phyloP scores from a whole-genome alignment of 2,113 vertebrate genomes.

The Peromyscus leucopus region DNA sequence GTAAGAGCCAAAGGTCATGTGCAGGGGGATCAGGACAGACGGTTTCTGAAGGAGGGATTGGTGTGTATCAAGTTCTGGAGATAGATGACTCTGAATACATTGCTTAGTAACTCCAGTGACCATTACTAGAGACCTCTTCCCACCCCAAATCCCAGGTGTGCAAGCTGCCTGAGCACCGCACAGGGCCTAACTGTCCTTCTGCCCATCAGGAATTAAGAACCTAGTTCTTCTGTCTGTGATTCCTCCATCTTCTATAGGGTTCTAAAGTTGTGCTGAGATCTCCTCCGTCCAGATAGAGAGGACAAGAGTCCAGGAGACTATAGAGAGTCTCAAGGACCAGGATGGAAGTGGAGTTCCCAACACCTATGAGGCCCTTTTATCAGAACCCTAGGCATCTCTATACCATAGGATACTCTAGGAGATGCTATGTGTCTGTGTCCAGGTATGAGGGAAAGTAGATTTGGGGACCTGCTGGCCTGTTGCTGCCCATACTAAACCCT shows the following conservation, averaged over 20 bases:
- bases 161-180: not conserved
- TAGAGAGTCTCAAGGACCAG: not conserved
- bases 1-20: not conserved
- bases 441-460: not conserved
- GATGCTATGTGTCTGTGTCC: not conserved
- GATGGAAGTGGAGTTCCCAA: too few relatives aligned
- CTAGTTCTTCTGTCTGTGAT: not conserved
- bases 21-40: not conserved
- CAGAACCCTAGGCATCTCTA: not conserved
- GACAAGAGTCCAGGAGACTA: not conserved
- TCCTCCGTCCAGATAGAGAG: not conserved
- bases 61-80: too few relatives aligned
- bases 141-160: not conserved
- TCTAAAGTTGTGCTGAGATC: not conserved
- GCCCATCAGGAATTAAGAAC: not conserved
- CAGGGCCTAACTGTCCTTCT: too few relatives aligned
- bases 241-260: not conserved
- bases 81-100: too few relatives aligned
- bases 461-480: not conserved
- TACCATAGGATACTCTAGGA: not conserved
- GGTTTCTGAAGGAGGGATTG: not conserved
- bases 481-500: not conserved
- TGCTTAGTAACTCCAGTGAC: too few relatives aligned
- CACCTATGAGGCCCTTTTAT: not conserved
- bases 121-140: too few relatives aligned